phyloP scores from a whole-genome alignment of 2,888 invertebrate genomes.

The Hyles lineata region DNA sequence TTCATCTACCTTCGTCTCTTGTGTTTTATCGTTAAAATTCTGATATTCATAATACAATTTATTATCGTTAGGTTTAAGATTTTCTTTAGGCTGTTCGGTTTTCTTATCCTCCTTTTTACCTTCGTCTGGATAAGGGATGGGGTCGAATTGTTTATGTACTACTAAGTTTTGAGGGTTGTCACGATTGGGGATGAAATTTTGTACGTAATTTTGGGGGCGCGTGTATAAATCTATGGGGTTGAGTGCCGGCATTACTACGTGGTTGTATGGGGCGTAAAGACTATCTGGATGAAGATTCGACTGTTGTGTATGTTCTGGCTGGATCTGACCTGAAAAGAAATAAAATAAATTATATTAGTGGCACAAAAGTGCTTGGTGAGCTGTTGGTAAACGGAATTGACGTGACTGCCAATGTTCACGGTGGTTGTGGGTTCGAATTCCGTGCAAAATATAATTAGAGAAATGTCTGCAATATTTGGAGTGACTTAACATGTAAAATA shows the following conservation, averaged over 20 bases:
- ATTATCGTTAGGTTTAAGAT: conserved; percentile 70
- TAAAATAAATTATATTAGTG: not conserved
- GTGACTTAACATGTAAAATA: not conserved
- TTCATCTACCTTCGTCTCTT: conserved; percentile 58
- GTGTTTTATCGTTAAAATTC: conserved; percentile 55
- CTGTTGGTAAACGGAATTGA: no score
- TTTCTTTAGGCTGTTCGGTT: conserved; percentile 72
- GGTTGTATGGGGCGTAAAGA: conserved; percentile 66
- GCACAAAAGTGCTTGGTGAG: not conserved
- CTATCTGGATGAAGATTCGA: conserved; percentile 52
- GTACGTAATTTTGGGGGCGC: conserved; percentile 63
- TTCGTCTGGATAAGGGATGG: conserved; percentile 25
- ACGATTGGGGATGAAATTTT: conserved; percentile 58
- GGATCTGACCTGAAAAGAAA: conserved; percentile 65
- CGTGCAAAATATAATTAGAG: not conserved
- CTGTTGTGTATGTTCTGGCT: conserved; percentile 52
- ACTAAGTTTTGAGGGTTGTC: conserved; percentile 79
- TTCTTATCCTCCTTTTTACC: conserved; percentile 47
- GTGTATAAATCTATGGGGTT: conserved; percentile 65
- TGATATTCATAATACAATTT: conserved; percentile 63
- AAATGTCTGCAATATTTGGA: not conserved
- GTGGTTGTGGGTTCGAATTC: no score
- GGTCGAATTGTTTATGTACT: conserved; percentile 68
- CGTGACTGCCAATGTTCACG: no score
- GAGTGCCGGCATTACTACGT: conserved; percentile 58